Base-by-base conservation (phyloP, 1,140 invertebrate species). In the Venturia canescens region DNA sequence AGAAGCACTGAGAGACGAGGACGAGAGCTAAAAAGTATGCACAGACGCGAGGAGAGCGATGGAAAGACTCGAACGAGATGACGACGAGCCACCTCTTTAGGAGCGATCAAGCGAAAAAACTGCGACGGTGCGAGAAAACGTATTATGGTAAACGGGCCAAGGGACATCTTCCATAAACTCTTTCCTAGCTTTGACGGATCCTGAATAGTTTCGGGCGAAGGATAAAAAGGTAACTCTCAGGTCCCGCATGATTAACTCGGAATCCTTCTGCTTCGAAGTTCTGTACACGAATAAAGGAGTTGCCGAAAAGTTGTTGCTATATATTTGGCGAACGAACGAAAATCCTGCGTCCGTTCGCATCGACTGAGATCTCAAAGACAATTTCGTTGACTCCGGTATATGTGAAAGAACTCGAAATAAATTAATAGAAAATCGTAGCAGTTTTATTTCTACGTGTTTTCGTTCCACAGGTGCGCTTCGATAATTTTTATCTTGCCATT, bases 81-180 rank as follows among this genome's bases (percentile, higher is more conserved):
- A 50, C 53, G 18, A 50, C 53, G 18, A 50, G 74, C 53, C 34
- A 26, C 67, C 75, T 78, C 80, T 81, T 81, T 69, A 66, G 80
- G 26, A 72, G 29, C 80, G 75, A 60, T 72, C 74, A 78, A 71
- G 75, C 80, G 80, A 69, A 67, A 81, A 81, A 81, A 77, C 57
- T 66, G 75, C 44, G 60, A 77, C 18, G 75, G 57, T 60, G n/a
- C n/a, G 75, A 44, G 60, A 77, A 77, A n/a, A 21, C 38, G 48
- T 16, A 13, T 34, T 44, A 77, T 66, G 75, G 66, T 77, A 63
- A 77, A 77, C 75, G 75, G 63, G 57, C 75, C 75, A 63, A 66
- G 60, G n/a, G 21, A 77, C 53, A 34, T 21, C 27, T 34, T 29
- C 26, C 48, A 31, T 71, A 31, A 69, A 69, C 69, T 71, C 69